A percentile compares a stretch with the other conserved stretches of the same genome.
These are phyloP conservation scores for Drosophila birchii DNA, from an alignment of 2,888 invertebrate genomes.

Conservation along the genomic window DNA sequence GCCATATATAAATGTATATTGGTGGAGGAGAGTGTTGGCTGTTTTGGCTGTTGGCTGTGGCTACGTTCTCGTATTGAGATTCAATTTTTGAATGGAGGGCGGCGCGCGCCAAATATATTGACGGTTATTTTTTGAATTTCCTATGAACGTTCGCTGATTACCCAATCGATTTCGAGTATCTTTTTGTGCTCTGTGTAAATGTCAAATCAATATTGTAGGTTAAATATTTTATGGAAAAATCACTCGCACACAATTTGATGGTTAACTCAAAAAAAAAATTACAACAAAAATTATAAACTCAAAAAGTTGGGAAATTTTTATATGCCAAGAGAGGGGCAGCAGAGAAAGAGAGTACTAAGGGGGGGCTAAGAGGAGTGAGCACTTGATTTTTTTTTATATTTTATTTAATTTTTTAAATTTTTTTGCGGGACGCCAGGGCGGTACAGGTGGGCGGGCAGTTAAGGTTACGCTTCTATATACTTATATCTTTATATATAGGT, in stretches of 20 bases:
- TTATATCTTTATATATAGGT: conserved; percentile 6
- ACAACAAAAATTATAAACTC: conserved; percentile 15
- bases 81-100: conserved; percentile 78
- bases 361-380: conserved; percentile 3
- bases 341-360: background rate
- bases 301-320: conserved; percentile 29
- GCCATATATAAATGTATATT: conserved; percentile 10
- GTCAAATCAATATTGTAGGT: conserved; percentile 42
- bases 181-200: conserved; percentile 35
- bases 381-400: conserved; percentile 5
- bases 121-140: conserved; percentile 78
- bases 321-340: background rate
- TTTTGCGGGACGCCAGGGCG: conserved; percentile 53
- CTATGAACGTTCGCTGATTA: conserved; percentile 43
- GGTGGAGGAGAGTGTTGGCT: conserved; percentile 16
- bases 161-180: conserved; percentile 41
- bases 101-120: conserved; percentile 78
- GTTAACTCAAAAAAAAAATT: conserved; percentile 1
- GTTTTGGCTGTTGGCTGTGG: conserved; percentile 6
- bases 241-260: background rate
- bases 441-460: conserved; percentile 21
- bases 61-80: conserved; percentile 62
- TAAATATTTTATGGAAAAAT: conserved; percentile 26
- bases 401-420: conserved; percentile 10
- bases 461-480: conserved; percentile 23